Base-by-base conservation (phyloP, 2,797 vertebrate species). In the Phylloscopus collybita region DNA sequence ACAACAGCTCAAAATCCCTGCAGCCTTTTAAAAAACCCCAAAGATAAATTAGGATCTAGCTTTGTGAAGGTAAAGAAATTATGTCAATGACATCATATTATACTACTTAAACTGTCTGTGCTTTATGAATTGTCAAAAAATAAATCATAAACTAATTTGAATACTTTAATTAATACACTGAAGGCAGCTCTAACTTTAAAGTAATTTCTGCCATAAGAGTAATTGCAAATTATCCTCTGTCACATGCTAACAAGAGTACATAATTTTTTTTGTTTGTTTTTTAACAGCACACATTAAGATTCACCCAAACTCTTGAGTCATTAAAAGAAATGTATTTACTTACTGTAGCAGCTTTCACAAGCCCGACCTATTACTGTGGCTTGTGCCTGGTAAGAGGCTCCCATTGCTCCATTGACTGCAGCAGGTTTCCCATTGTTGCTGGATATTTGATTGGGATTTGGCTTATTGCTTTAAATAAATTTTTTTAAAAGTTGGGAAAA, bases 401-500 rank as follows among this genome's bases (percentile, higher is more conserved):
- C 99, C 61, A 98, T 96, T 6, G 99, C 98, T 91, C 99, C 99
- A 3, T 99, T 99, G 96, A 99, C 98, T 16, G 99, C 98, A 36
- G 98, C 98, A 97, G 99, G 98, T 94, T 99, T 99, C 90, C 98
- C 98, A 47, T 98, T 99, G 97, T 98, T 99, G 97, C 98, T 98
- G 16, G 99, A 98, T 98, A 99, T 99, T 98, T 99, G 99, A 98
- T 99, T 99, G 92, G 99, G 99, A 97, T 99, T 99, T 97, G 99
- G 99, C 97, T 99, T 99, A 98, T 99, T 99, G 98, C 99, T 99
- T 98, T 80, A 91, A 96, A 95, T 34, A 64, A 64, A 64, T 2
- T 17, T 59, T 57, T 29, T 16, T 0, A 7, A 50, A 74, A 36
- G 44, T 74, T 66, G 34, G 5, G 5, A n/a, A 29, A 51, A 93